Percentiles rank a stretch among this genome's conserved stretches.
phyloP scores from a whole-genome alignment of 2,113 vertebrate genomes.

The Megaptera novaeangliae region DNA sequence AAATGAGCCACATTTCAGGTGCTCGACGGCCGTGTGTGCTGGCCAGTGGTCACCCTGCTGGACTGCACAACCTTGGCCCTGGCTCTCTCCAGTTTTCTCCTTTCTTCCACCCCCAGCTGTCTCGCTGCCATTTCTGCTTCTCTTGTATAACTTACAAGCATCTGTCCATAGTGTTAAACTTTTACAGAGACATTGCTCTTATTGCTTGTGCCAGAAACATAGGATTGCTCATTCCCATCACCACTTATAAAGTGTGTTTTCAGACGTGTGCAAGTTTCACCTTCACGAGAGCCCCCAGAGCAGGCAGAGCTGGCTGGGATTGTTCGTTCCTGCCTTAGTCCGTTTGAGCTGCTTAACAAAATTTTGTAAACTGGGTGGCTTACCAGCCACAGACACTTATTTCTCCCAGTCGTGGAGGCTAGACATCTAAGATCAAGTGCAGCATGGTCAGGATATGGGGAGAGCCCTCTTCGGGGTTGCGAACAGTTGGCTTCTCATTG shows the following conservation, averaged over 20 bases:
- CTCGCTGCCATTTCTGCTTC: background rate
- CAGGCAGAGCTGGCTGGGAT: background rate
- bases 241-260: background rate
- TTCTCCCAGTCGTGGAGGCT: background rate
- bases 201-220: background rate
- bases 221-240: background rate
- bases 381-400: background rate
- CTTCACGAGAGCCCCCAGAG: background rate
- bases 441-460: accelerated
- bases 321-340: background rate
- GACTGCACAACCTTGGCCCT: background rate
- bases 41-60: background rate
- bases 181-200: background rate
- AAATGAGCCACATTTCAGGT: background rate
- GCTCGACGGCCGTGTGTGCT: accelerated
- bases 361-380: background rate
- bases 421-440: background rate
- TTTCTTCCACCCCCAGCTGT: background rate
- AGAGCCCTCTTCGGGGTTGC: background rate
- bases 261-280: background rate
- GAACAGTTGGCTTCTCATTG: background rate
- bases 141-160: background rate
- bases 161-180: background rate
- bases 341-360: background rate
- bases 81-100: background rate